Evolutionary conservation across 2,888 invertebrate species (phyloP).

Genomic region (Parnassius orleans): DNA sequence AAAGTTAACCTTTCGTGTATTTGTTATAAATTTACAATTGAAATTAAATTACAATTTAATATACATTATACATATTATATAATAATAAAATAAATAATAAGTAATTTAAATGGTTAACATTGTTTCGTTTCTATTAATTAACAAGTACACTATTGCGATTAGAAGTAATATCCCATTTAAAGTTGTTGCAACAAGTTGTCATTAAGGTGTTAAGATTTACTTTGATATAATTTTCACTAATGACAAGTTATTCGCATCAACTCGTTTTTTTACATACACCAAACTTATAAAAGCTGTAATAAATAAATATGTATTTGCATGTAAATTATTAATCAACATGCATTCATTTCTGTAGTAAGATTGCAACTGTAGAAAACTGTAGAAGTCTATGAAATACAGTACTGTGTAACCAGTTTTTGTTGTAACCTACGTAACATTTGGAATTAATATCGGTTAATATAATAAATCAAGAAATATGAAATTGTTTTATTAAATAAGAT

Average conservation of each 20-base stretch:
- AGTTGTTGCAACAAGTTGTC: slow-evolving; percentile 74
- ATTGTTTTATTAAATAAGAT: too few species aligned
- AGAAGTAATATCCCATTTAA: slow-evolving; percentile 43
- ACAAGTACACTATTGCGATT: not conserved
- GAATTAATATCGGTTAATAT: too few species aligned
- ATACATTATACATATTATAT: not conserved
- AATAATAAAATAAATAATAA: not conserved
- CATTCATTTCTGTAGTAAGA: too few species aligned
- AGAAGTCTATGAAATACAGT: too few species aligned
- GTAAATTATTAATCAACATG: not conserved
- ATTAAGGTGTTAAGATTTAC: slow-evolving; percentile 41
- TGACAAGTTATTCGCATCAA: slow-evolving; percentile 74
- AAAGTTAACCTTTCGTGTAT: not conserved
- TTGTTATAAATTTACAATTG: slow-evolving; percentile 2
- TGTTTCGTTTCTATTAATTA: slow-evolving; percentile 6
- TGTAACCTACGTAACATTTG: too few species aligned
- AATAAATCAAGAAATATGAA: too few species aligned
- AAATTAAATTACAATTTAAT: not conserved
- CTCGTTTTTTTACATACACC: slow-evolving; percentile 46
- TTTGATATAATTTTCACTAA: slow-evolving; percentile 37
- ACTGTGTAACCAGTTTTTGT: too few species aligned
- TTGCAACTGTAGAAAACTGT: too few species aligned
- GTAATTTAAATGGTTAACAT: slow-evolving; percentile 41
- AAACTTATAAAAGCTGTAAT: slow-evolving; percentile 28
- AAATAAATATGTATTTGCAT: not conserved